Evolutionary conservation across 2,113 vertebrate species (phyloP), one percentile per base, ranked within the genome.

Genomic region (Pseudonaja textilis): DNA sequence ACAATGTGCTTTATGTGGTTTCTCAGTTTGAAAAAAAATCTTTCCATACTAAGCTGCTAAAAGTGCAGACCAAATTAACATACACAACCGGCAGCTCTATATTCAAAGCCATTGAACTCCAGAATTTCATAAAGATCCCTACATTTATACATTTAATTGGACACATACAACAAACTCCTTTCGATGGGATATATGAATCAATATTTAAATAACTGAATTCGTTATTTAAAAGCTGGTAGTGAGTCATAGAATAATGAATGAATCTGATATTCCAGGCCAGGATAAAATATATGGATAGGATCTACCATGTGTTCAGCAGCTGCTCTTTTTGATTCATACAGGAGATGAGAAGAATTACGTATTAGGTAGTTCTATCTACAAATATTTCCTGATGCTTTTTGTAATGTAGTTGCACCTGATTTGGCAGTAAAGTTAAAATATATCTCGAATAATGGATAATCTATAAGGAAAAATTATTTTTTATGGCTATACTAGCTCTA

Each of bases 281-380:
- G 64, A 90, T 54, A 54, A 25, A 22, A 90, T 39, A 69, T 87
- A 42, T 25, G 59, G 55, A 91, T 91, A 87, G 8, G 81, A 25
- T 29, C 54, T 91, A 86, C 81, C 90, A 91, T 91, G 25, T 91
- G 81, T 86, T 50, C 81, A 87, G 18, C 90, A 91, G 81, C 81
- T 91, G 90, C 25, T 86, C 39, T n/a, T 42, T 26, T 86, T 47
- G 42, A 12, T 81, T 87, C 16, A 23, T 59, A 50, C 26, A 59
- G 39, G 86, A 91, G 16, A 4, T 25, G 54, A 52, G 42, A 86
- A 20, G 25, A 47, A n/a, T 86, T 47, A 11, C n/a, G 56, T 42
- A 39, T 12, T 91, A 42, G 81, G 54, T 81, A 81, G 34, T 87
- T 57, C 26, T 59, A 50, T 34, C 39, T 47, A 85, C 26, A 57